Conservation (phyloP, 2,113 vertebrate species). For the Barnardius zonarius region DNA sequence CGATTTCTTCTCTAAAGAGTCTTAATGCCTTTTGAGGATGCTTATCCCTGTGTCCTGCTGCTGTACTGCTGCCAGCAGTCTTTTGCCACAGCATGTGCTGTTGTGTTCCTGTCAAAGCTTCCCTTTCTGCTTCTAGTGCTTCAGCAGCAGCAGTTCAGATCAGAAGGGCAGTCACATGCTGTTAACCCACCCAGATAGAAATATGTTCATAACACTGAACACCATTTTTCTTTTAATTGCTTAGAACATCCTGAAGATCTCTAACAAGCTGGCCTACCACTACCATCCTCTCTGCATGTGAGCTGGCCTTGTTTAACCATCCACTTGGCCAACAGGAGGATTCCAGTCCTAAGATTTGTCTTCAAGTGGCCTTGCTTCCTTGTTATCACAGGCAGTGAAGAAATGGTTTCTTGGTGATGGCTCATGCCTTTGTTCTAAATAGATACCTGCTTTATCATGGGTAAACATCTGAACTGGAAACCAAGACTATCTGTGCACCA, state of each 20-base stretch:
- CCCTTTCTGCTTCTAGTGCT: neutral
- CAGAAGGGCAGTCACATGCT: neutral
- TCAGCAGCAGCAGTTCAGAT: neutral
- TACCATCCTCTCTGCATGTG: neutral
- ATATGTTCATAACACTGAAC: neutral
- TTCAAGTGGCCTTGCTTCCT: neutral
- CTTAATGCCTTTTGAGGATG: neutral
- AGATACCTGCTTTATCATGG: neutral
- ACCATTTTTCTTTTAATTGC: neutral
- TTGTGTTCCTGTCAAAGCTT: accelerated
- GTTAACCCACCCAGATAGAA: neutral
- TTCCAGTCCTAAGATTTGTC: neutral
- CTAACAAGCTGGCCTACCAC: neutral
- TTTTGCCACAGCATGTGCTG: neutral
- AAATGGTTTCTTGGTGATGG: neutral
- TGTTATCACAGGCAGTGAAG: neutral
- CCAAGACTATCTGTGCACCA: neutral
- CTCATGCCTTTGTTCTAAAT: neutral
- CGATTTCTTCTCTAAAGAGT: neutral
- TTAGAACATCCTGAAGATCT: neutral
- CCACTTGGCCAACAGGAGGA: neutral
- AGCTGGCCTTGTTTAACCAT: neutral
- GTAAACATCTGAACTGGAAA: neutral
- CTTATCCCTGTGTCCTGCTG: neutral
- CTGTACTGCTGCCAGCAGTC: neutral